These are phyloP conservation scores for Neoarius graeffei DNA, from an alignment of 2,113 vertebrate species.

Conservation along the genomic window DNA sequence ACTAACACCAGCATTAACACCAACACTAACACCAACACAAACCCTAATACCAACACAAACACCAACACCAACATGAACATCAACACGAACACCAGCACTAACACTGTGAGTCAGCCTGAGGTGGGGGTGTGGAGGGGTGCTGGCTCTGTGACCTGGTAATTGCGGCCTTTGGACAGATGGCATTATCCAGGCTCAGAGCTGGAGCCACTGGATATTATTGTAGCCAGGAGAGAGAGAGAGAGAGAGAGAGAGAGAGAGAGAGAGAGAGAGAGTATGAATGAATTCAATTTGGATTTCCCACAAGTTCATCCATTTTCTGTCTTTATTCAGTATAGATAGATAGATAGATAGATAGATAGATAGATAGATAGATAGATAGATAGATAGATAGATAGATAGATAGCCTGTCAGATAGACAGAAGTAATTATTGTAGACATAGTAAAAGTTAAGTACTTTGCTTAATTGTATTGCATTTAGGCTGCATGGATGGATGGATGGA, in stretches of 20 bases:
- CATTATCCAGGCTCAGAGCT: slow-evolving; percentile 89
- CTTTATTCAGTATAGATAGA: background rate
- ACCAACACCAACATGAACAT: too few species aligned
- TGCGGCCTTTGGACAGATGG: slow-evolving; percentile 90
- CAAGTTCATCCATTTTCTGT: background rate
- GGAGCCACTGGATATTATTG: slow-evolving; percentile 93
- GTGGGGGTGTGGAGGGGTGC: slow-evolving; percentile 37
- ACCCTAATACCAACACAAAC: too few species aligned
- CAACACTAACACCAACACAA: too few species aligned
- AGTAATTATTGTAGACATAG: background rate
- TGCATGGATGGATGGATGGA: background rate
- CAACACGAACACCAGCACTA: background rate
- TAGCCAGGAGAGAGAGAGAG: slow-evolving; percentile 80
- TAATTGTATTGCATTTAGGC: background rate
- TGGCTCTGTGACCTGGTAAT: slow-evolving; percentile 88
- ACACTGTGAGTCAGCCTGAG: background rate
- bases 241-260: slow-evolving; percentile 62
- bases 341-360: background rate
- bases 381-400: background rate
- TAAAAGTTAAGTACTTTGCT: background rate
- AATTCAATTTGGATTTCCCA: background rate
- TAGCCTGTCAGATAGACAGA: background rate
- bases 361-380: background rate
- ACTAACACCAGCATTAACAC: too few species aligned
- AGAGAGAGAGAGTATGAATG: slow-evolving; percentile 53